Percentiles rank a stretch among this genome's conserved stretches.
These are phyloP conservation scores for Rhopalosiphum nymphaeae DNA, from an alignment of 2,888 invertebrate genomes.

Conservation along the genomic window DNA sequence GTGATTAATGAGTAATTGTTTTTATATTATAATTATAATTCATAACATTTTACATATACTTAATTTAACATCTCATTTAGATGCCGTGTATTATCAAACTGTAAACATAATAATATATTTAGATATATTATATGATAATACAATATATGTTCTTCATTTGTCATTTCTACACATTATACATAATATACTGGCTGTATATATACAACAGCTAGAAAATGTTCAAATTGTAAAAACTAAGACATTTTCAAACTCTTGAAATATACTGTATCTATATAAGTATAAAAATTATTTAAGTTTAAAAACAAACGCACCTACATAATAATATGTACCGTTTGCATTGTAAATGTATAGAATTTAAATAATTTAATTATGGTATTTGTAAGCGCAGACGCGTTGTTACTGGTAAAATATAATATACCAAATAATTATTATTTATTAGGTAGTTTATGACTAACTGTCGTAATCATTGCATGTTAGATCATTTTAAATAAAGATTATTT, in stretches of 20 bases:
- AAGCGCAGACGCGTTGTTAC: background rate
- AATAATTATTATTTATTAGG: background rate
- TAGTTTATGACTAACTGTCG: background rate
- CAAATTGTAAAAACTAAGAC: background rate
- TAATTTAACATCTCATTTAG: background rate
- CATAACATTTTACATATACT: background rate
- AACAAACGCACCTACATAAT: background rate
- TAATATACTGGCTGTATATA: background rate
- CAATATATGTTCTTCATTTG: background rate
- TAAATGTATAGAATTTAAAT: background rate
- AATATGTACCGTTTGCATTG: background rate
- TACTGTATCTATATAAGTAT: background rate
- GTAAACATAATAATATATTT: background rate
- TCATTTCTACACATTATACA: too few relatives aligned
- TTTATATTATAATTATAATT: background rate
- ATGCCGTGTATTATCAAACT: background rate
- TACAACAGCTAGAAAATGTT: background rate
- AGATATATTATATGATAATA: background rate
- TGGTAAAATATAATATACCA: background rate
- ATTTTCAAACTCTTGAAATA: background rate
- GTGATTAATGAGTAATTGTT: slow-evolving; percentile 9
- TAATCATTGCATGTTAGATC: background rate
- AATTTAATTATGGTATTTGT: background rate
- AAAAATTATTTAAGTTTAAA: background rate
- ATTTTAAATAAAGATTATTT: background rate